Base-by-base conservation (phyloP, 2,797 vertebrate species). In the Anolis apletophallus region DNA sequence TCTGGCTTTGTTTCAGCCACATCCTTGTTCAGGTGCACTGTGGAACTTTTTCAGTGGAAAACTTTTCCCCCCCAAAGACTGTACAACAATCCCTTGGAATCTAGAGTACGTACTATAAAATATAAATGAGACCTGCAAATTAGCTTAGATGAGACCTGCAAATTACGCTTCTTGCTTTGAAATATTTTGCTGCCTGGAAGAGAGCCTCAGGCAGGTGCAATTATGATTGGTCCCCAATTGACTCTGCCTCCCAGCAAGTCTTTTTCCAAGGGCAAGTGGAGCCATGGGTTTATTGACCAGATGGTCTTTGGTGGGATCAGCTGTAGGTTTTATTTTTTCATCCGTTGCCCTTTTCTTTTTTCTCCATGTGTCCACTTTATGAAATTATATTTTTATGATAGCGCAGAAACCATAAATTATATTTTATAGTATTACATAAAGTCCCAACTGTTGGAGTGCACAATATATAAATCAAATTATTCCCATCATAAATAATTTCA, bases 371-470 rank as follows among this genome's bases (percentile, higher is more conserved):
- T 64, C 50, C n/a, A n/a, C 67, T 80, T 80, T 80, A 64, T 46
- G 32, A 54, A 9, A 14, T 67, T 80, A 67, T 50, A 61, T 80
- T 80, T n/a, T 80, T 64, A 80, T 80, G 64, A 80, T 17, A 14
- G 8, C 64, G 17, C n/a, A 16, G 36, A 67, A 26, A 14, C 61
- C 59, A 80, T 46, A 64, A 80, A 80, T 50, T 29, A 26, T 40
- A n/a, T 80, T 80, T 80, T 80, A 67, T 80, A 14, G 36, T 19
- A 80, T 80, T 67, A 67, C 1, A 9, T 67, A 80, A 80, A 50
- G 79, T 67, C 14, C 59, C 79, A 80, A 67, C 79, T 80, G 79
- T n/a, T 80, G 78, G 78, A 80, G 78, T 80, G 59, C 59, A 36
- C 79, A 80, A 67, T 50, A 67, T 50, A n/a, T 46, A 50, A 80